These are phyloP conservation scores for Scelioninae gen. 1 DNA, from an alignment of 2,888 invertebrate genomes.

Conservation along the genomic window DNA sequence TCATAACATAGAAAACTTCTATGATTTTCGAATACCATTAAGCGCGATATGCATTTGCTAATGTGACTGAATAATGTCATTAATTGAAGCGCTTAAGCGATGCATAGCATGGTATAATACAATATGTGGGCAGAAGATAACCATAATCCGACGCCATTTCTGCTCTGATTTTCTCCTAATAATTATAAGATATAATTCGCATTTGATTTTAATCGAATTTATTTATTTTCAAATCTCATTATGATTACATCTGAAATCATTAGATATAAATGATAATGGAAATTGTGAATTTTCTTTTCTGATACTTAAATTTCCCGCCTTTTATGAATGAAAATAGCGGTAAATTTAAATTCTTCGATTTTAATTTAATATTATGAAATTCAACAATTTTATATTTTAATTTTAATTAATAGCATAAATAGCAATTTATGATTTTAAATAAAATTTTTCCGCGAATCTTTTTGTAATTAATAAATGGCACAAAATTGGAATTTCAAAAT, in stretches of 20 bases:
- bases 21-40: constrained; percentile 52
- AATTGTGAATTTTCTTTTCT: too few species aligned
- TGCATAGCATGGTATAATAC: constrained; percentile 44
- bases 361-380: too few species aligned
- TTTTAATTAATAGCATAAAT: not conserved
- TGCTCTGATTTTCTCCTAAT: constrained; percentile 46
- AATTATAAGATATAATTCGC: constrained; percentile 27
- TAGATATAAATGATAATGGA: too few species aligned
- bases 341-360: too few species aligned
- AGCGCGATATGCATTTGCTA: constrained; percentile 27
- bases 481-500: not conserved
- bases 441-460: not conserved
- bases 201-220: not conserved
- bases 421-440: too few species aligned
- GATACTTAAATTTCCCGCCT: too few species aligned
- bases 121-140: constrained; percentile 59
- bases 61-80: constrained; percentile 58
- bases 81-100: constrained; percentile 62
- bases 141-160: constrained; percentile 49
- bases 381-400: not conserved
- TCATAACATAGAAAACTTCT: constrained; percentile 10
- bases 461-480: not conserved
- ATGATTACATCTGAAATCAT: too few species aligned
- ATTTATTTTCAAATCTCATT: too few species aligned
- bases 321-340: too few species aligned